Base-by-base conservation (phyloP, 2,888 invertebrate species). In the Cataglyphis livida region DNA sequence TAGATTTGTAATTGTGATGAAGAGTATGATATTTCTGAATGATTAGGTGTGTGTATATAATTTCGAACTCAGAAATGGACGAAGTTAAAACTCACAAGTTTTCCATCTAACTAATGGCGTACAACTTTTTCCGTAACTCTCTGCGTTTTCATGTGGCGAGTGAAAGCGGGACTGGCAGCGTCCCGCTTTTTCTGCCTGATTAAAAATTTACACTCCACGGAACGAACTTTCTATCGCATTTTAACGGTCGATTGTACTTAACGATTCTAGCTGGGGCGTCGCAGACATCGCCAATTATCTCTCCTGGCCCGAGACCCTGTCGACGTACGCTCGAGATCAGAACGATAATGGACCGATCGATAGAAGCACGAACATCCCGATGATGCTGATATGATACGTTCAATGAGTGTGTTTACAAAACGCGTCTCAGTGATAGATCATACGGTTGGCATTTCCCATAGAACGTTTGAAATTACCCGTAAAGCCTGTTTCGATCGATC, bases 111-210 rank as follows among this genome's bases (percentile, higher is more conserved):
- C 81, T 83, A 88, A 84, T 76, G 81, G 81, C 79, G 38, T 48
- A 44, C 65, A 87, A 88, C 88, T 88, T 88, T 81, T 25, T 41
- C 71, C 84, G 83, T 85, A 89, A 89, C 85, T 87, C 82, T 28
- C 82, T 38, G 57, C 70, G 74, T 84, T 84, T 83, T 81, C 82
- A 82, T 84, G 82, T 70, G 83, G 74, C 79, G 70, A 54, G 51
- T 51, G 68, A 76, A 70, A 70, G 78, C 74, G 51, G 73, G 48
- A 76, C 18, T 59, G 54, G 54, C 38, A 54, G 38, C 62, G 68
- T 66, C 51, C 74, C 54, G 59, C 44, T 83, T 83, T 82, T 88
- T 86, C 79, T 86, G 59, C 78, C 68, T 85, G 89, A 89, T 89
- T 89, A 89, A 88, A 89, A 88, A 88, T 85, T 88, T 84, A 78